Conservation (phyloP, 2,888 invertebrate species). For the Polyommatus iphigenia region DNA sequence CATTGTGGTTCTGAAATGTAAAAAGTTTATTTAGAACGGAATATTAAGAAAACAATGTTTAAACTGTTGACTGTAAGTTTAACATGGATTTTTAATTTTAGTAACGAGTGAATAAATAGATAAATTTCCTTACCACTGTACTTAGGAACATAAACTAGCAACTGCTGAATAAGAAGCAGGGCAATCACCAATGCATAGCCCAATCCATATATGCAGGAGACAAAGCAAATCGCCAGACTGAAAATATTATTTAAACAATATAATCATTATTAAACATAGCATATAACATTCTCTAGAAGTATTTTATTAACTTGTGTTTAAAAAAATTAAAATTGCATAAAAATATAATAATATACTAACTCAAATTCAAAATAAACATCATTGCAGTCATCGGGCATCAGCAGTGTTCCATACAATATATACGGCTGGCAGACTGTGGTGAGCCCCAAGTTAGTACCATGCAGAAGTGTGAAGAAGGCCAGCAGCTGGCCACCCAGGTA, state of each 20-base stretch:
- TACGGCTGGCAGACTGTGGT: conserved; percentile 94
- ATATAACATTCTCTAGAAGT: too few species aligned
- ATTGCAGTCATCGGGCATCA: conserved; percentile 91
- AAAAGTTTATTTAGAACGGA: conserved; percentile 18
- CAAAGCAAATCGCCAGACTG: conserved; percentile 80
- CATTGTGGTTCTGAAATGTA: conserved; percentile 63
- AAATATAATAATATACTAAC: conserved; percentile 73
- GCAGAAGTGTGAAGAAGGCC: conserved; percentile 83
- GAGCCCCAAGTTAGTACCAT: conserved; percentile 89
- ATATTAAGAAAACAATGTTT: background rate
- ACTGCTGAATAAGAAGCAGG: conserved; percentile 67
- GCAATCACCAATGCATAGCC: conserved; percentile 69
- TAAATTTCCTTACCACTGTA: conserved; percentile 58
- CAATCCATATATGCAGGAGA: conserved; percentile 74
- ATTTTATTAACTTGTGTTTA: background rate
- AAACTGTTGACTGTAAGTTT: background rate
- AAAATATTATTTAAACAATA: background rate
- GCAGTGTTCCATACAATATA: conserved; percentile 82
- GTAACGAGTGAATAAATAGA: conserved; percentile 34
- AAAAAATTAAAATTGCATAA: background rate
- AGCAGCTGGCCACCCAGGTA: conserved; percentile 85
- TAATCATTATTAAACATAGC: background rate
- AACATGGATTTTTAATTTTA: background rate
- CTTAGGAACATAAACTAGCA: conserved; percentile 71
- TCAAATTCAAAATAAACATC: conserved; percentile 89